These are phyloP conservation scores for Nomada hirtipes DNA, from an alignment of 2,888 invertebrate species.

Conservation along the genomic window DNA sequence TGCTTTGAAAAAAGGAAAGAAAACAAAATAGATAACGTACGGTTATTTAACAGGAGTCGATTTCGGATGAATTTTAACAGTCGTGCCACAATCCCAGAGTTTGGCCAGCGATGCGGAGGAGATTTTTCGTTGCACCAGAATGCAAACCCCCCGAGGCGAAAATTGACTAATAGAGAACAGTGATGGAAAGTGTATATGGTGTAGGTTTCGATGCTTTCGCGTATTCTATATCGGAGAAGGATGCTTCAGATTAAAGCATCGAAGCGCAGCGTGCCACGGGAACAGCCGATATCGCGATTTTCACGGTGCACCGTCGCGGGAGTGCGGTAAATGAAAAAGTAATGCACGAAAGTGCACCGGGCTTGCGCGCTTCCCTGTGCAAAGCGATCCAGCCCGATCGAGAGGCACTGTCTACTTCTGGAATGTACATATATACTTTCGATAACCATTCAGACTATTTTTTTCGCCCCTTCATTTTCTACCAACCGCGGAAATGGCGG, in stretches of 20 bases:
- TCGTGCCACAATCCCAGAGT: no score
- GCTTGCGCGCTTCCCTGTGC: constrained; percentile 14
- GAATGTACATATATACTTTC: constrained; percentile 1
- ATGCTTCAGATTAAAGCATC: constrained; percentile 25
- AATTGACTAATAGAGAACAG: background rate
- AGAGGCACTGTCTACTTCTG: constrained; percentile 12
- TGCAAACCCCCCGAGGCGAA: background rate
- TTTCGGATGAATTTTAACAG: no score
- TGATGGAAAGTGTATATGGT: no score
- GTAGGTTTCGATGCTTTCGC: background rate
- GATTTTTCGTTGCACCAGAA: background rate
- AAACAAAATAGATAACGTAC: no score
- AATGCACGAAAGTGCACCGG: constrained; percentile 41
- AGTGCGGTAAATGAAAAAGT: constrained; percentile 40
- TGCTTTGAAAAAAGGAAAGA: no score
- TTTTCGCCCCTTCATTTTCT: background rate
- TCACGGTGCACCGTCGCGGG: constrained; percentile 9
- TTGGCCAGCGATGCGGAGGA: no score
- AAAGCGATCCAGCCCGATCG: constrained; percentile 22
- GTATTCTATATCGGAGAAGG: constrained; percentile 5
- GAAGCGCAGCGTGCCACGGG: background rate
- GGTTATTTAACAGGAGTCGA: no score
- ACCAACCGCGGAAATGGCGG: background rate
- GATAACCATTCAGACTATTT: constrained; percentile 6
- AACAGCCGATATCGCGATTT: constrained; percentile 27